phyloP scores from a whole-genome alignment of 2,888 invertebrate genomes.

The Drosophila multiciliata region DNA sequence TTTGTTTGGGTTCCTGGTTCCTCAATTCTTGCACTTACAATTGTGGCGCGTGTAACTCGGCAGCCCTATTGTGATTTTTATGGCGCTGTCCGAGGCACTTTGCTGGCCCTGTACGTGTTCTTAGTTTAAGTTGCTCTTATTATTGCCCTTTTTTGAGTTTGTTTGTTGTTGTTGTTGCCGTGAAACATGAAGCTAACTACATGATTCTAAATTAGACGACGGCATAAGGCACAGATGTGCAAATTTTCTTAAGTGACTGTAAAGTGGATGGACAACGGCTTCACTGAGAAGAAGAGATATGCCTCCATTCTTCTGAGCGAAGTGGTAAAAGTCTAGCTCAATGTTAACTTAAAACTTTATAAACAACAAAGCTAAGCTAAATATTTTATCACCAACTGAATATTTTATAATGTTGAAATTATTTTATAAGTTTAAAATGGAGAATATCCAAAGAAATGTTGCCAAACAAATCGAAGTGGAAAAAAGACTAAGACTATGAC shows the following conservation, averaged over 20 bases:
- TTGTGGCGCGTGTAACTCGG: slow-evolving; percentile 67
- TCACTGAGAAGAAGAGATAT: background rate
- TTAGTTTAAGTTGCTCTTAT: slow-evolving; percentile 44
- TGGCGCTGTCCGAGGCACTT: slow-evolving; percentile 62
- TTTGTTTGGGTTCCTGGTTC: slow-evolving; percentile 46
- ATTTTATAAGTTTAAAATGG: background rate
- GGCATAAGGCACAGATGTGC: slow-evolving; percentile 69
- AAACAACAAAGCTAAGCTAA: background rate
- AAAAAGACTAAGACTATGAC: too few relatives aligned
- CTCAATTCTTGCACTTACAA: slow-evolving; percentile 41
- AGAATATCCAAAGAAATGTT: background rate
- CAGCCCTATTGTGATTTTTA: slow-evolving; percentile 74
- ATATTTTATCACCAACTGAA: background rate
- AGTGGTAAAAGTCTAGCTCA: background rate
- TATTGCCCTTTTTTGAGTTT: slow-evolving; percentile 26
- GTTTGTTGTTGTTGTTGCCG: slow-evolving; percentile 33
- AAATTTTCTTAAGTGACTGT: slow-evolving; percentile 49
- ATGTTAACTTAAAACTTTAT: background rate
- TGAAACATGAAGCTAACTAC: slow-evolving; percentile 63
- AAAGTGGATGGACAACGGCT: slow-evolving; percentile 3
- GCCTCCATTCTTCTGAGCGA: background rate
- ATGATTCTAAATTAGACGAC: slow-evolving; percentile 68
- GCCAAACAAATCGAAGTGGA: background rate
- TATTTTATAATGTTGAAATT: background rate
- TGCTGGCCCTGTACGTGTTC: slow-evolving; percentile 64